phyloP scores from a whole-genome alignment of 1,140 invertebrate species.

The Caerostris darwini region DNA sequence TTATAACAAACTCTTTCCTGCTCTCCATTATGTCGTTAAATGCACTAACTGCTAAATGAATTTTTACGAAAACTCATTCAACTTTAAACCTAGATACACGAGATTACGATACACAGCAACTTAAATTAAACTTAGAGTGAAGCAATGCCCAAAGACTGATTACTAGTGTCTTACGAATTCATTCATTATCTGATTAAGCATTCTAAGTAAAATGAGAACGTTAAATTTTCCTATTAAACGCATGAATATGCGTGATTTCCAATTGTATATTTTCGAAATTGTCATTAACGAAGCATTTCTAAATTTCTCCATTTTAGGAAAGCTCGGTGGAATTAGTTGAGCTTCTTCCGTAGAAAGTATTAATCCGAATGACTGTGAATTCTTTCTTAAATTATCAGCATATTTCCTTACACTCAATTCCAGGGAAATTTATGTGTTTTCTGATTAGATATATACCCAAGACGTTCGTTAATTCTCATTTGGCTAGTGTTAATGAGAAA shows the following conservation, averaged over 20 bases:
- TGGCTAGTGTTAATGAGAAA: conserved; percentile 13
- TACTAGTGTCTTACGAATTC: background rate
- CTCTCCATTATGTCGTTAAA: too few relatives aligned
- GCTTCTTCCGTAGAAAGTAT: background rate
- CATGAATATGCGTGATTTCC: background rate
- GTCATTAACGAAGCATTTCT: background rate
- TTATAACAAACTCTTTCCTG: too few relatives aligned
- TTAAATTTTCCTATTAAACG: background rate
- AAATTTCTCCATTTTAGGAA: background rate
- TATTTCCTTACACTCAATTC: conserved; percentile 1
- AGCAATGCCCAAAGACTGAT: background rate
- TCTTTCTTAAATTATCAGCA: conserved; percentile 21
- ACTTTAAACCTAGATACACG: too few relatives aligned
- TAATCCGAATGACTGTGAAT: background rate
- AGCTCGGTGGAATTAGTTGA: background rate
- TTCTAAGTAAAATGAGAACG: background rate
- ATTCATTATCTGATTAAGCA: background rate
- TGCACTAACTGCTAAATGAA: too few relatives aligned
- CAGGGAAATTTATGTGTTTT: background rate
- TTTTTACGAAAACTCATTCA: too few relatives aligned
- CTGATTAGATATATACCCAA: background rate
- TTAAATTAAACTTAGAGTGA: background rate
- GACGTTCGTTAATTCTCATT: conserved; percentile 20
- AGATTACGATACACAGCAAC: background rate
- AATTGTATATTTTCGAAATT: background rate